A percentile compares a stretch with the other conserved stretches of the same genome.
Evolutionary conservation across 2,797 vertebrate genomes (phyloP).

Genomic region (Mastacembelus armatus): DNA sequence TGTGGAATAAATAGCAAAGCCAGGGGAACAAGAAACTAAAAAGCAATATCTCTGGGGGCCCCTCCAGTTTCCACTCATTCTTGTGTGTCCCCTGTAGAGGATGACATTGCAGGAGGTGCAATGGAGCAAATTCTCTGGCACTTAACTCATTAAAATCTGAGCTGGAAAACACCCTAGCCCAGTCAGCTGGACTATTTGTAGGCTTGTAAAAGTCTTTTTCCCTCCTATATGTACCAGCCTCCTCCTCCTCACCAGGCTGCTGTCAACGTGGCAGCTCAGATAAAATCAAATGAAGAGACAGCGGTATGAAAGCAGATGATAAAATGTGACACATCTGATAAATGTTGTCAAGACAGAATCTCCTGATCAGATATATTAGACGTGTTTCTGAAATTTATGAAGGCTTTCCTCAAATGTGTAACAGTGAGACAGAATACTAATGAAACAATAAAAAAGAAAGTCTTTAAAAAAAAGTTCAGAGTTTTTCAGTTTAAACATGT

Average conservation of each 20-base stretch:
- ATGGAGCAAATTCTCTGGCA: constrained; percentile 25
- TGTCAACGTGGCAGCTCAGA: constrained; percentile 31
- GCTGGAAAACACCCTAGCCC: constrained; percentile 6
- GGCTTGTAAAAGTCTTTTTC: constrained; percentile 46
- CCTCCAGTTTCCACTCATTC: constrained; percentile 17
- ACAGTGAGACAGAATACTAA: neutral
- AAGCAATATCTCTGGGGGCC: neutral
- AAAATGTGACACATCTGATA: constrained; percentile 18
- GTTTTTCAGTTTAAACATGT: no score
- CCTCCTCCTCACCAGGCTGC: neutral
- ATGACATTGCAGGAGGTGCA: constrained; percentile 43
- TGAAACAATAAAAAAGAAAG: neutral
- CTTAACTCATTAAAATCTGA: constrained; percentile 54
- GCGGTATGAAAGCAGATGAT: constrained; percentile 19
- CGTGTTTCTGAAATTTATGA: constrained; percentile 25
- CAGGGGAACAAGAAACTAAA: constrained; percentile 18
- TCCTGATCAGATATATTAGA: constrained; percentile 38
- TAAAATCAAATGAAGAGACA: constrained; percentile 19
- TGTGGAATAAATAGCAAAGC: constrained; percentile 33
- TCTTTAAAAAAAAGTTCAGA: no score
- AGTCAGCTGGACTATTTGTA: constrained; percentile 40
- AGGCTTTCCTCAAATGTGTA: constrained; percentile 7
- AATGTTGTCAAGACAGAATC: constrained; percentile 14
- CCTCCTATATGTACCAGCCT: constrained; percentile 25
- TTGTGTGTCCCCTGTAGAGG: constrained; percentile 28